Evolutionary conservation across 37 sponge, comb jelly and placozoan species (phyloP), one percentile per base, ranked within the genome.

Genomic region (Petrosia ficiformis): DNA sequence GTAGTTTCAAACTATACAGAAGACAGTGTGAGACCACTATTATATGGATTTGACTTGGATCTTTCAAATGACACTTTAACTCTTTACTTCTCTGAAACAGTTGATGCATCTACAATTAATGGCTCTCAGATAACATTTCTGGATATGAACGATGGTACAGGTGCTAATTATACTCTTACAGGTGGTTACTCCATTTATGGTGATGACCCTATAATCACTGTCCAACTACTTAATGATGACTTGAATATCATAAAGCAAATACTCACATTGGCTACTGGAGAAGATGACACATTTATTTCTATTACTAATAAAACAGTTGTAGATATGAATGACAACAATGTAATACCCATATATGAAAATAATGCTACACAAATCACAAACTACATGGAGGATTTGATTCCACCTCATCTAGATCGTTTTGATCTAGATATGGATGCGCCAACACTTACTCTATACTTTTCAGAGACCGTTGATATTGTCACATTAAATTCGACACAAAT

Each of bases 31-130:
- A 44, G 70, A 4, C 92, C 96, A 31, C 44, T 14, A 21, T 56
- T 95, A 21, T n/a, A 24, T 3, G 22, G 59, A 14, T 95, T 89
- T 44, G 78, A 92, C 22, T 42, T 92, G 14, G 80, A 95, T 66
- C 41, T 95, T 19, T 82, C 89, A 38, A 71, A 67, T 41, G 79
- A 92, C 25, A 42, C 70, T 0, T 60, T 95, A 14, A 89, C 87
- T 0, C 81, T 95, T 32, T 77, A 67, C 48, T 95, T 95, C 77
- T 79, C 86, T 59, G 96, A 95, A 56, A 88, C 96, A 25, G 87
- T 95, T 1, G 79, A 92, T 76, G 83, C 71, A 4, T 65, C 78
- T 19, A 86, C 87, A 21, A 60, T 95, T 0, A 73, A 92, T 52
- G 72, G 80, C 42, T 52, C 90, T n/a, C 90, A 83, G 68, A 79